These are phyloP conservation scores for Crotalus horridus DNA, from an alignment of 2,113 vertebrate genomes.

Conservation along the genomic window DNA sequence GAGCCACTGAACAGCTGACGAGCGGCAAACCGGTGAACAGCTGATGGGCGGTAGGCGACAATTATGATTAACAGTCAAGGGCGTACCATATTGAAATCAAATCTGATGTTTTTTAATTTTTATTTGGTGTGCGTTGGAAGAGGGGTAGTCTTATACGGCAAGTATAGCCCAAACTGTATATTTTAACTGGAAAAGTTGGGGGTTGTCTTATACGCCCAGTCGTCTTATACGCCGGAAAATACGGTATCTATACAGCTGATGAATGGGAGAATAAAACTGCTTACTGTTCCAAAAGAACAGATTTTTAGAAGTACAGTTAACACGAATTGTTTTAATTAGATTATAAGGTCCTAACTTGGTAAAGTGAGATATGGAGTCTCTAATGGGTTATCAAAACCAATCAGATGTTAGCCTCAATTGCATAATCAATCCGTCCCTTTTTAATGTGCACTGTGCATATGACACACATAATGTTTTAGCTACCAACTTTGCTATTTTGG, in stretches of 20 bases:
- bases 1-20: too few species aligned
- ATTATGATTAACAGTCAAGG: too few species aligned
- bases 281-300: background rate
- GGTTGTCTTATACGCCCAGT: too few species aligned
- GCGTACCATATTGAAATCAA: too few species aligned
- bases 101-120: too few species aligned
- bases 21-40: too few species aligned
- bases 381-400: background rate
- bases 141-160: too few species aligned
- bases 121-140: too few species aligned
- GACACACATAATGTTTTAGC: background rate
- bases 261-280: background rate
- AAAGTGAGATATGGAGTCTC: background rate
- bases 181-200: too few species aligned
- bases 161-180: too few species aligned
- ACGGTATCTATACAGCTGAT: background rate
- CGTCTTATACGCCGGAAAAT: too few species aligned
- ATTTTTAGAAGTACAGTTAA: background rate
- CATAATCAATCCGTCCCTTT: background rate
- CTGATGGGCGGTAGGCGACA: too few species aligned
- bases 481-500: background rate
- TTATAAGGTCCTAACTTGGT: background rate
- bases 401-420: background rate
- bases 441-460: background rate
- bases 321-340: background rate